Percentiles rank a stretch among this genome's conserved stretches.
Conservation (phyloP, 92 coral and sea anemone species). For the Epizoanthus rinbou region DNA sequence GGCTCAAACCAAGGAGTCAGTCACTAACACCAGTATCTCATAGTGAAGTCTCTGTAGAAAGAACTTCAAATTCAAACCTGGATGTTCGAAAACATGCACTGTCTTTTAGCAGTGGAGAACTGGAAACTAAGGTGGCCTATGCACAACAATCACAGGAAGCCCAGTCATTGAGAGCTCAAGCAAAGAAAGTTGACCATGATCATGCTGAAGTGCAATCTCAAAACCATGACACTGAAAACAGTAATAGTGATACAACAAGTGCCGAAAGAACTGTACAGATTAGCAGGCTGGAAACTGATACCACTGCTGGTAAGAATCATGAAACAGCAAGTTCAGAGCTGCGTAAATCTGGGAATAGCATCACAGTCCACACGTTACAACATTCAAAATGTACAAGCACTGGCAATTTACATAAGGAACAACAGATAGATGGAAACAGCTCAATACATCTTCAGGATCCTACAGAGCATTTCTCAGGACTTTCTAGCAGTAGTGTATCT, state of each 20-base stretch:
- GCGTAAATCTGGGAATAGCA: background rate
- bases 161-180: background rate
- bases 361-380: too few relatives aligned
- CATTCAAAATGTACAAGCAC: background rate
- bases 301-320: background rate
- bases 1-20: conserved; percentile 32
- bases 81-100: background rate
- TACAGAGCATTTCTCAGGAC: background rate
- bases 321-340: background rate
- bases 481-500: background rate
- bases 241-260: too few relatives aligned
- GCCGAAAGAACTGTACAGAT: background rate
- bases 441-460: background rate
- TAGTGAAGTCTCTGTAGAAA: conserved; percentile 3
- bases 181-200: background rate
- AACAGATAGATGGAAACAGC: background rate
- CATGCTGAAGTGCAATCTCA: too few relatives aligned
- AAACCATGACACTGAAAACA: too few relatives aligned
- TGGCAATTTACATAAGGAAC: background rate
- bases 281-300: background rate
- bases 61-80: conserved; percentile 35
- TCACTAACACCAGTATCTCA: conserved; percentile 45
- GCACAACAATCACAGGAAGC: background rate
- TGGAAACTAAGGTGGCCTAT: background rate
- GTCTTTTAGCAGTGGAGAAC: background rate